Evolutionary conservation across 2,797 vertebrate species (phyloP).

Genomic region (Macroramphosus scolopax): DNA sequence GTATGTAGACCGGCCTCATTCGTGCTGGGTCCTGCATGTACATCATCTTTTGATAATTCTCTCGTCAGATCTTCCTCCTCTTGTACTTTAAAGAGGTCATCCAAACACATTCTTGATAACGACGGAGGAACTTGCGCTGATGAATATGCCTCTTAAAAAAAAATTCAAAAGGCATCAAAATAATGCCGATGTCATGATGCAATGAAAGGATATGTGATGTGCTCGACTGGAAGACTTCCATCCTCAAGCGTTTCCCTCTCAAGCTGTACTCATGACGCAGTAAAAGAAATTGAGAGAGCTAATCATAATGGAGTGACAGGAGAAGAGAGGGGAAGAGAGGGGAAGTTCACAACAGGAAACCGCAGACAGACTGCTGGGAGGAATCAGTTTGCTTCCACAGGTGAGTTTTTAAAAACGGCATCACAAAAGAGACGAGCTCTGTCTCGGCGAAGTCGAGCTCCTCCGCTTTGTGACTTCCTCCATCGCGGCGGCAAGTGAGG

Average conservation of each 20-base stretch:
- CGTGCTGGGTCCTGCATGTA: no score
- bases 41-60: no score
- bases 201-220: slow-evolving; percentile 39
- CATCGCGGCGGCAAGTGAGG: slow-evolving; percentile 6
- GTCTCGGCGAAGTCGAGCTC: slow-evolving; percentile 21
- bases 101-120: slow-evolving; percentile 5
- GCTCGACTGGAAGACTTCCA: slow-evolving; percentile 11
- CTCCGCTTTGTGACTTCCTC: slow-evolving; percentile 25
- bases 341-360: no score
- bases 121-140: slow-evolving; percentile 12
- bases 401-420: slow-evolving; percentile 26
- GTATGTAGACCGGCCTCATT: no score
- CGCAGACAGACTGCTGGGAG: no score
- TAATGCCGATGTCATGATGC: slow-evolving; percentile 40
- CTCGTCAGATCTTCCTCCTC: no score
- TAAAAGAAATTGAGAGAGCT: slow-evolving; percentile 26
- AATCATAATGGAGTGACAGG: slow-evolving; percentile 11
- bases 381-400: no score
- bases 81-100: no score
- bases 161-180: slow-evolving; percentile 19
- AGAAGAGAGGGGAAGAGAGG: no score
- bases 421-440: slow-evolving; percentile 13
- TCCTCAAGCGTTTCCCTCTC: slow-evolving; percentile 22
- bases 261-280: no score
- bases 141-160: slow-evolving; percentile 16